A percentile compares a stretch with the other conserved stretches of the same genome.
Conservation (phyloP, 2,797 vertebrate genomes). For the Selene dorsalis region DNA sequence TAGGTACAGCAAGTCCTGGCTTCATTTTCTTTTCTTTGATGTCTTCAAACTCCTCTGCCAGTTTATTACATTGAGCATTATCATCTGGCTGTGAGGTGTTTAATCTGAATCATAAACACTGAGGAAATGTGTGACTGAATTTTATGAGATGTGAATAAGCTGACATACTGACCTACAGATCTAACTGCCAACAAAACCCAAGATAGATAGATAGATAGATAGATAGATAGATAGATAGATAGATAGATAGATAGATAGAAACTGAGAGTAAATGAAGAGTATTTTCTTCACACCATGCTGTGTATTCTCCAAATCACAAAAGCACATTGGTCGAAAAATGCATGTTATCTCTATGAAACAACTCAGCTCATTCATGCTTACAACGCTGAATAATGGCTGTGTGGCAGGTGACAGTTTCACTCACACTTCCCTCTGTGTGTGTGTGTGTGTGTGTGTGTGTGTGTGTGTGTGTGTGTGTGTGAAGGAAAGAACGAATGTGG, state of each 20-base stretch:
- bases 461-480: too few species aligned
- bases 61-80: neutral
- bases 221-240: slow-evolving; percentile 43
- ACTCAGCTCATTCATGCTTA: neutral
- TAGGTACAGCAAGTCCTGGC: neutral
- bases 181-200: neutral
- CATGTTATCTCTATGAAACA: neutral
- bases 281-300: neutral
- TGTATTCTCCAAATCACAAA: too few species aligned
- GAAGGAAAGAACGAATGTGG: slow-evolving; percentile 20
- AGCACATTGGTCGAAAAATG: neutral
- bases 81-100: neutral
- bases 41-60: slow-evolving; percentile 18
- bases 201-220: slow-evolving; percentile 35
- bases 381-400: neutral
- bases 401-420: slow-evolving; percentile 41
- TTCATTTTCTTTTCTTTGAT: neutral
- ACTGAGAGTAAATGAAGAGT: too few species aligned
- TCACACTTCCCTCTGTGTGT: neutral
- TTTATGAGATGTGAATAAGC: slow-evolving; percentile 23
- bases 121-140: slow-evolving; percentile 1
- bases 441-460: too few species aligned
- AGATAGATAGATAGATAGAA: slow-evolving; percentile 3
- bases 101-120: slow-evolving; percentile 26
- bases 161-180: slow-evolving; percentile 39